Conservation (phyloP, 1,140 invertebrate genomes). For the Heterodera schachtii region DNA sequence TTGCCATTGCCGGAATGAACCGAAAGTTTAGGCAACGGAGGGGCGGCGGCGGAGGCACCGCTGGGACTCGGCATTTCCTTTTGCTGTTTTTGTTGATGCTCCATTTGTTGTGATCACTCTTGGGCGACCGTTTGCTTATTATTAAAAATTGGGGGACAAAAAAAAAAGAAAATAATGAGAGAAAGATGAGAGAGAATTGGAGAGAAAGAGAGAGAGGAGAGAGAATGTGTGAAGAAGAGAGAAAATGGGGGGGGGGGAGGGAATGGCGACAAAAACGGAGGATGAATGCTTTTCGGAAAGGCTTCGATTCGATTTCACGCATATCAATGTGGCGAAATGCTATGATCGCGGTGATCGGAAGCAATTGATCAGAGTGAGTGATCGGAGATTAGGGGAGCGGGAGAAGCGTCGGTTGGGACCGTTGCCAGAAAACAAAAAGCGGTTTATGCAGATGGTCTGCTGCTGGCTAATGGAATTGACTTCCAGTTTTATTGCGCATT, state of each 20-base stretch:
- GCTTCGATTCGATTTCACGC: not conserved
- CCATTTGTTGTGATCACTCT: not conserved
- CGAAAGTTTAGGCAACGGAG: not conserved
- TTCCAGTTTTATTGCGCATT: too few species aligned
- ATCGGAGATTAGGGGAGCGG: not conserved
- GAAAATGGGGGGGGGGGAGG: too few species aligned
- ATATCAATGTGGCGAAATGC: not conserved
- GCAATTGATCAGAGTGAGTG: not conserved
- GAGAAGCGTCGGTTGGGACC: not conserved
- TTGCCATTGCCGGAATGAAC: conserved; percentile 32
- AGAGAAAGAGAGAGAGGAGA: too few species aligned
- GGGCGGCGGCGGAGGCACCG: not conserved
- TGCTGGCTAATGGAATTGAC: not conserved
- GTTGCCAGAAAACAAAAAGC: not conserved
- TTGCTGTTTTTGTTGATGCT: not conserved
- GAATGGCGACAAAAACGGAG: too few species aligned
- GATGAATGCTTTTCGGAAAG: not conserved
- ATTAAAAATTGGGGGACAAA: not conserved
- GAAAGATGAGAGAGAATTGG: too few species aligned
- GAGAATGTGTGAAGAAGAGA: too few species aligned
- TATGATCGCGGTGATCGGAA: not conserved
- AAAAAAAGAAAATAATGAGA: too few species aligned
- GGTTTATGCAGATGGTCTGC: not conserved
- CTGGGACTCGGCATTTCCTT: not conserved
- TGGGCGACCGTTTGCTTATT: not conserved